Evolutionary conservation across 2,888 invertebrate species (phyloP), one percentile per base, ranked within the genome.

Genomic region (Glyphotaelius pellucidus): DNA sequence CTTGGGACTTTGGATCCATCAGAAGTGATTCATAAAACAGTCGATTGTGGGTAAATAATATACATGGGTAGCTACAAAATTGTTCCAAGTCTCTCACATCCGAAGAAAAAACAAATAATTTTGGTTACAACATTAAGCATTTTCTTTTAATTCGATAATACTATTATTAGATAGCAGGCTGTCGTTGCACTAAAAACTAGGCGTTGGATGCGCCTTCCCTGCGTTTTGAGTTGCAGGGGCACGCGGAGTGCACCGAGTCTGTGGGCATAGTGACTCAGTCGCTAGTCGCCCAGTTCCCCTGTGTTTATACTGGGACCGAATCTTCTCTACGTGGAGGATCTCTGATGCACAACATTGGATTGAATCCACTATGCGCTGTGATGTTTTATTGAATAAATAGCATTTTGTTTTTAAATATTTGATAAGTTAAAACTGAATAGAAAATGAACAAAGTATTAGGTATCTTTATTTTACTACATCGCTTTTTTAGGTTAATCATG

Each of bases 231-330:
- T 47, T 84, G 38, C 32, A 67, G 15, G 42, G 81, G 80, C 52
- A 81, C 80, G 47, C 38, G 92, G 93, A 90, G 89, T 93, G 92
- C 92, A 92, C 91, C 90, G 92, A 91, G 89, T 90, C 91, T 93
- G 93, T 93, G 93, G 92, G 92, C 91, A 93, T 92, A 93, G 91
- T 93, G 93, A 93, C 90, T 93, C 93, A 93, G 93, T 91, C 92
- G 90, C 91, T 91, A 91, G 84, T 85, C 92, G 12, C 81, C 91
- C 11, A 88, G 91, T 93, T 90, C 67, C 92, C 92, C 89, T n/a
- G 91, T 93, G 89, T 93, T 92, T 92, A 91, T 89, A 90, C 86
- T 92, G 90, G 91, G 83, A 87, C 80, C n/a, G 80, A 87, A 42
- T 47, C 32, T 30, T 15, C 83, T 31, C 38, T 38, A 47, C 42